Percentiles rank a stretch among this genome's conserved stretches.
Evolutionary conservation across 1,140 invertebrate genomes (phyloP).

Genomic region (Sweltsa coloradensis): DNA sequence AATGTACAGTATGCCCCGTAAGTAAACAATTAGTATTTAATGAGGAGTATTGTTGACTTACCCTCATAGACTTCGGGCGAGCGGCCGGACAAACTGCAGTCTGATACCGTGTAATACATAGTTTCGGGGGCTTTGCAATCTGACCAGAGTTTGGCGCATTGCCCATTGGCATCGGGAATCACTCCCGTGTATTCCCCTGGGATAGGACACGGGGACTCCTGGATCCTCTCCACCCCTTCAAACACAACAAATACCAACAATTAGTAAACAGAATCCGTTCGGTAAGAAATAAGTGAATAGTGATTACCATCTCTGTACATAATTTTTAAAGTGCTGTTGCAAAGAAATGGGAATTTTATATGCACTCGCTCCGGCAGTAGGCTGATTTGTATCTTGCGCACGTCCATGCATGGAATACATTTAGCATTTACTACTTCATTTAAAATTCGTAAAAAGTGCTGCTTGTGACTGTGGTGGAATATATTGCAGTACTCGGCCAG

Average conservation of each 20-base stretch:
- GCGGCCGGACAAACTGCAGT: slow-evolving; percentile 41
- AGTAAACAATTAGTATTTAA: not conserved
- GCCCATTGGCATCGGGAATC: slow-evolving; percentile 48
- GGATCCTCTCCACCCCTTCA: slow-evolving; percentile 35
- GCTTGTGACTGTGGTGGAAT: too few relatives aligned
- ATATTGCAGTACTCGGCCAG: too few relatives aligned
- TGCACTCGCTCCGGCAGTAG: too few relatives aligned
- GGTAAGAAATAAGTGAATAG: not conserved
- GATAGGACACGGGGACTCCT: slow-evolving; percentile 50
- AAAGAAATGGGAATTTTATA: too few relatives aligned
- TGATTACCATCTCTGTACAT: too few relatives aligned
- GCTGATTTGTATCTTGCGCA: too few relatives aligned
- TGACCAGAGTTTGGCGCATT: slow-evolving; percentile 58
- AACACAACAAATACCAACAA: slow-evolving; percentile 15
- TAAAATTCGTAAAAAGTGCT: too few relatives aligned
- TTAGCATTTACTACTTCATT: too few relatives aligned
- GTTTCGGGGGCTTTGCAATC: slow-evolving; percentile 54
- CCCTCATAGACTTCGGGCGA: slow-evolving; percentile 49
- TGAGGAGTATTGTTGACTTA: slow-evolving; percentile 21
- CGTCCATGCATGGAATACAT: too few relatives aligned
- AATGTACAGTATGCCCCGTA: not conserved
- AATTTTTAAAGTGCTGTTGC: too few relatives aligned
- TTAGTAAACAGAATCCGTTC: not conserved
- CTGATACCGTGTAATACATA: slow-evolving; percentile 58
- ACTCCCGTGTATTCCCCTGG: slow-evolving; percentile 52